A percentile compares a stretch with the other conserved stretches of the same genome.
Evolutionary conservation across 2,113 vertebrate genomes (phyloP).

Genomic region (Haplotaxodon microlepis): DNA sequence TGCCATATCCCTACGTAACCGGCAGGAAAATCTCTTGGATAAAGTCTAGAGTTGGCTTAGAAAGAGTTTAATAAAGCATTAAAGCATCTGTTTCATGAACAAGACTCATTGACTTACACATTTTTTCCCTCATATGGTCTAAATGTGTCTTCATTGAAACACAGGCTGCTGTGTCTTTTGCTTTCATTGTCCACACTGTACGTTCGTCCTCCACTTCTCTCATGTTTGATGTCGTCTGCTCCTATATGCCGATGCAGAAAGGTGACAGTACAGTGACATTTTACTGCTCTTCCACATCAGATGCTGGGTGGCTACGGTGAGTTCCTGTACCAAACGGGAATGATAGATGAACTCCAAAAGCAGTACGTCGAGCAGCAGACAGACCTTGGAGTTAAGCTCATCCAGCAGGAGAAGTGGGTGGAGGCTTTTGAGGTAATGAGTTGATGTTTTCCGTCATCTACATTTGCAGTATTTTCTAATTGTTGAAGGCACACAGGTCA

Average conservation of each 20-base stretch:
- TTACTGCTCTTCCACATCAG: conserved; percentile 36
- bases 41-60: neutral
- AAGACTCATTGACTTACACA: neutral
- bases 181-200: neutral
- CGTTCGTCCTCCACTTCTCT: neutral
- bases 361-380: conserved; percentile 67
- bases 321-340: conserved; percentile 69
- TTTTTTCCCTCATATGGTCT: neutral
- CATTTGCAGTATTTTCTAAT: neutral
- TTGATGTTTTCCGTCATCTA: neutral
- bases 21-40: neutral
- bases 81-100: neutral
- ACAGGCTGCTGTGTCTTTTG: neutral
- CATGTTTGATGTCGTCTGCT: neutral
- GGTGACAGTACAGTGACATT: neutral
- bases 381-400: conserved; percentile 60
- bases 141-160: neutral
- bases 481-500: neutral
- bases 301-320: conserved; percentile 70
- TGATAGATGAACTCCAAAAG: conserved; percentile 64
- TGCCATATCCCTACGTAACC: neutral
- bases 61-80: neutral
- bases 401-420: conserved; percentile 73
- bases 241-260: neutral
- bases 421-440: conserved; percentile 73